Evolutionary conservation across 2,113 vertebrate genomes (phyloP).

Genomic region (Columba janthina): DNA sequence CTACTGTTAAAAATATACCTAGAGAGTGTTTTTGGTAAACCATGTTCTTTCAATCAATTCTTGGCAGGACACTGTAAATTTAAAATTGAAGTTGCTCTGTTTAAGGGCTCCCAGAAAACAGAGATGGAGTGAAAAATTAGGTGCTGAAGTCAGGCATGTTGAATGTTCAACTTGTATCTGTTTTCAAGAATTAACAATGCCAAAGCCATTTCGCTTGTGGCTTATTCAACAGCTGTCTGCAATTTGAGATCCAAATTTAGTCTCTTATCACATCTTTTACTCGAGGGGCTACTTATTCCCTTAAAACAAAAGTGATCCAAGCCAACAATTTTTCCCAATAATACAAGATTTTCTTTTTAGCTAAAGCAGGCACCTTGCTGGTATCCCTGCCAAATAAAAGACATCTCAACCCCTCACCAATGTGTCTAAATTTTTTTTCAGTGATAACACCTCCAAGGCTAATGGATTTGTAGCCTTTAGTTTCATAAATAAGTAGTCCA

Average conservation of each 20-base stretch:
- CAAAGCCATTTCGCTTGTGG: slow-evolving; percentile 69
- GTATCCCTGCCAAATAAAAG: background rate
- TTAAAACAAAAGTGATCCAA: slow-evolving; percentile 14
- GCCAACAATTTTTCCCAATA: background rate
- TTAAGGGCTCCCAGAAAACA: slow-evolving; percentile 60
- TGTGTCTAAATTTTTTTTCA: background rate
- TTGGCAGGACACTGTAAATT: slow-evolving; percentile 65
- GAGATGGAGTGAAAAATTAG: slow-evolving; percentile 75
- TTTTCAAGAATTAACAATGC: slow-evolving; percentile 65
- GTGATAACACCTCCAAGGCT: background rate
- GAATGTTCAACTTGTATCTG: slow-evolving; percentile 65
- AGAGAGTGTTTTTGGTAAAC: slow-evolving; percentile 30
- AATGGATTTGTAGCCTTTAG: background rate
- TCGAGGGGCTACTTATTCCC: slow-evolving; percentile 20
- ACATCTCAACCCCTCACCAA: background rate
- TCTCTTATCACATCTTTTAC: slow-evolving; percentile 63
- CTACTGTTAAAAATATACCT: slow-evolving; percentile 42
- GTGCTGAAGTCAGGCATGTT: slow-evolving; percentile 72
- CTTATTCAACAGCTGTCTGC: slow-evolving; percentile 70
- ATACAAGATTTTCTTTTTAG: background rate
- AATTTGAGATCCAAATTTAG: slow-evolving; percentile 63
- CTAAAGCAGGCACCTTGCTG: background rate
- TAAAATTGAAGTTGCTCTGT: slow-evolving; percentile 61
- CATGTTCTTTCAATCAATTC: slow-evolving; percentile 71
- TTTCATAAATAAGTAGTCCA: background rate